Conservation (phyloP, 2,888 invertebrate genomes). For the Bugulina stolonifera region DNA sequence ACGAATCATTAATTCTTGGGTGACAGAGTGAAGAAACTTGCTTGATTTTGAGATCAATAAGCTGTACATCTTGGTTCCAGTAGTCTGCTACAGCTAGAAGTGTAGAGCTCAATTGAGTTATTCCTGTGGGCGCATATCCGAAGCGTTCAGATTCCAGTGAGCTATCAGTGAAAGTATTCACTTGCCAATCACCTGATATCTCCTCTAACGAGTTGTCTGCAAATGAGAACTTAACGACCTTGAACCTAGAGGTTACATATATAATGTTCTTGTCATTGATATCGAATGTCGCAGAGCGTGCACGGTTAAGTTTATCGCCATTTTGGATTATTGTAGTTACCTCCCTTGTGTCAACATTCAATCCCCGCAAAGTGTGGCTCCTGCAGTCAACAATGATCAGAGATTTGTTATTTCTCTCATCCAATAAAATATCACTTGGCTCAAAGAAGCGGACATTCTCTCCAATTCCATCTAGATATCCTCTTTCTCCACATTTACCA, state of each 20-base stretch:
- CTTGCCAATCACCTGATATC: not conserved
- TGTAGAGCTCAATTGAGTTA: not conserved
- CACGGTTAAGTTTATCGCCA: not conserved
- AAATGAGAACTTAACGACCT: not conserved
- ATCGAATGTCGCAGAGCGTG: conserved; percentile 15
- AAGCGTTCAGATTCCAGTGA: not conserved
- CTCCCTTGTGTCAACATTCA: not conserved
- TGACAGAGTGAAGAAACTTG: conserved; percentile 13
- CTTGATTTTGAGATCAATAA: not conserved
- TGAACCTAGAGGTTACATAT: not conserved
- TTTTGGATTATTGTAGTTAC: not conserved
- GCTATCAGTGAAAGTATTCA: not conserved
- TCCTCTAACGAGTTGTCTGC: not conserved
- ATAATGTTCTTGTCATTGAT: conserved; percentile 7
- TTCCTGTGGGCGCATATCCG: not conserved
- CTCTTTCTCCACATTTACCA: not conserved
- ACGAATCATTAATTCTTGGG: not conserved
- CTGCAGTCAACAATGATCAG: not conserved
- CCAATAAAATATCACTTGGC: conserved; percentile 17
- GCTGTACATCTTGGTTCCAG: not conserved
- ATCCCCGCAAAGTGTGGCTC: not conserved
- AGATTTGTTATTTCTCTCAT: not conserved
- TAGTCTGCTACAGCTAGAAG: conserved; percentile 15
- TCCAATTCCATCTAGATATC: not conserved
- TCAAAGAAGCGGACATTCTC: not conserved